Base-by-base conservation (phyloP, 2,113 vertebrate genomes). In the Maccullochella peelii region DNA sequence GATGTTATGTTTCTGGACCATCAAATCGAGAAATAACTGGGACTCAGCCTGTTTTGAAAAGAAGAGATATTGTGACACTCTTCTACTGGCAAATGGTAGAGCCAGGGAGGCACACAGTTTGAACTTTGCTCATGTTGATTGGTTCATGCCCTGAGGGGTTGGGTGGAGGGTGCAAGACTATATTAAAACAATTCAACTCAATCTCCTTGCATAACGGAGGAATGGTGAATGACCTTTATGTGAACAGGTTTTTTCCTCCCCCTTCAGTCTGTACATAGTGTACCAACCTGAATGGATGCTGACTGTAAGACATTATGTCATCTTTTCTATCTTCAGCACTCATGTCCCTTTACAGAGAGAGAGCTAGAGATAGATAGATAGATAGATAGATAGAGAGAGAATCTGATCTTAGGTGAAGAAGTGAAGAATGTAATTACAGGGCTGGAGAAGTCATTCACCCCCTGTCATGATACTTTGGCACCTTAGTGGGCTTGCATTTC, bases 271-370 rank as follows among this genome's bases (percentile, higher is more conserved):
- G 88, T 21, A 88, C 87, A 86, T 69, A 67, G 80, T 87, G 84
- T 91, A 69, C 92, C 87, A 77, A 88, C 73, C 80, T 76, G 79
- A 74, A 78, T 10, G 86, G 83, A 88, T 82, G 90, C 86, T 79
- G 80, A 88, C 78, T 85, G 61, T 68, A 83, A 89, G 82, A 84
- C 78, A 80, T 87, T 66, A 83, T 79, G 86, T 82, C 90, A 90
- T 88, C 77, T 75, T 82, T 86, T 89, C 84, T 80, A 70, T 75
- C 83, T 84, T 80, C 77, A 84, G 73, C 83, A 68, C 82, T 84
- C 44, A 40, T 85, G 67, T 73, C 80, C 83, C 67, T 80, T 76
- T 50, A 68, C 30, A 70, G 58, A 84, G 83, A 78, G 47, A 77
- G 62, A 33, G 33, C 3, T 4, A 2, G 33, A 33, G 33, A n/a